These are phyloP conservation scores for Decapterus maruadsi DNA, from an alignment of 2,797 vertebrate species.

Conservation along the genomic window DNA sequence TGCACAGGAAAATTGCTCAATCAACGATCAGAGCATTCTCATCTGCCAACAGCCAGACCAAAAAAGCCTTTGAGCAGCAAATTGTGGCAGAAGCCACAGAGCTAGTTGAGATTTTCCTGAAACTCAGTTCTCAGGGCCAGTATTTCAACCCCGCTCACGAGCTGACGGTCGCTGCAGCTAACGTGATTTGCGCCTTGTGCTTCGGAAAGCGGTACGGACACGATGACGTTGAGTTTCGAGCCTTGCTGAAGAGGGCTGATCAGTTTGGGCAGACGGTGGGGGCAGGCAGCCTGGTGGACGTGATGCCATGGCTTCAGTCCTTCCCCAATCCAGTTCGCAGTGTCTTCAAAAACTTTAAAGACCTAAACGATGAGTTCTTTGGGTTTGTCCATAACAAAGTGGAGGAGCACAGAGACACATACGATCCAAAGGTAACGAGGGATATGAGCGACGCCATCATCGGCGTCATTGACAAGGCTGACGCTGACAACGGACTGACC, in stretches of 20 bases:
- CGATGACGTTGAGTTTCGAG: conserved; percentile 85
- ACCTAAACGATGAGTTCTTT: conserved; percentile 85
- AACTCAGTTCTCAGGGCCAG: conserved; percentile 61
- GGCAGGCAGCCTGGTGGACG: conserved; percentile 89
- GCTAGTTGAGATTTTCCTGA: conserved; percentile 79
- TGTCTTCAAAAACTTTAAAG: conserved; percentile 84
- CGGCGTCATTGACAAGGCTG: conserved; percentile 64
- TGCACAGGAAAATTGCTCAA: conserved; percentile 86
- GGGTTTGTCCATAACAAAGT: conserved; percentile 84
- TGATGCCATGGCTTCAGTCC: conserved; percentile 88
- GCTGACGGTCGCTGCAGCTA: conserved; percentile 86
- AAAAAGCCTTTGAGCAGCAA: conserved; percentile 86
- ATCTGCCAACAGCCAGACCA: conserved; percentile 80
- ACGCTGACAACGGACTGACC: conserved; percentile 67
- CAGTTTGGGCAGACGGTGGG: conserved; percentile 88
- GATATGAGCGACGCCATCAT: conserved; percentile 88
- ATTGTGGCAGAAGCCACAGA: conserved; percentile 85
- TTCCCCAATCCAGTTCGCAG: conserved; percentile 89
- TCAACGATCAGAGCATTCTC: conserved; percentile 87
- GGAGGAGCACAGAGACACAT: conserved; percentile 83
- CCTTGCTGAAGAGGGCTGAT: conserved; percentile 77
- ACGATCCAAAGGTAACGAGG: conserved; percentile 71
- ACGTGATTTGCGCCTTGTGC: conserved; percentile 89
- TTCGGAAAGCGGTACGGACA: conserved; percentile 89
- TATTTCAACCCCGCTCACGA: conserved; percentile 84